A percentile compares a stretch with the other conserved stretches of the same genome.
Evolutionary conservation across 2,888 invertebrate species (phyloP).

Genomic region (Conchocele bisecta): DNA sequence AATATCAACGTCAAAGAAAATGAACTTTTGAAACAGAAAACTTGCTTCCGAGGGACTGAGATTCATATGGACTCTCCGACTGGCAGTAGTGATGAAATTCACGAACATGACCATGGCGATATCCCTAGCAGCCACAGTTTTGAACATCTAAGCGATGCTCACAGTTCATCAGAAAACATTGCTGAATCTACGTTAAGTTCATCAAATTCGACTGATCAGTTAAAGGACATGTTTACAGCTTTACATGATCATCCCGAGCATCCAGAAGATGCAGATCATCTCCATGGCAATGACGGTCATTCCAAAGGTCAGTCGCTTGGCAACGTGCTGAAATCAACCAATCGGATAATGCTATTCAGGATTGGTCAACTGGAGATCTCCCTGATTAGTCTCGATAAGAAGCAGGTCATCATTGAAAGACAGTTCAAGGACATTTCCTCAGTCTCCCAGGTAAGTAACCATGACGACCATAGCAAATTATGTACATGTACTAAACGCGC

Average conservation of each 20-base stretch:
- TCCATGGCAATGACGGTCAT: slow-evolving; percentile 35
- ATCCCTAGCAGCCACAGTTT: slow-evolving; percentile 31
- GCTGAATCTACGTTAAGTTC: slow-evolving; percentile 32
- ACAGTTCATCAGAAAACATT: slow-evolving; percentile 67
- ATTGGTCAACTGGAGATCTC: slow-evolving; percentile 93
- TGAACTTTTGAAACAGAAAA: slow-evolving; percentile 68
- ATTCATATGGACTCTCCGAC: slow-evolving; percentile 56
- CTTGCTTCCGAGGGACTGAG: slow-evolving; percentile 42
- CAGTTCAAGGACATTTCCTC: slow-evolving; percentile 94
- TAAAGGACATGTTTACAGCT: slow-evolving; percentile 49
- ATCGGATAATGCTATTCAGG: slow-evolving; percentile 96
- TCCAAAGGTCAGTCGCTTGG: slow-evolving; percentile 41
- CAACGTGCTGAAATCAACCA: slow-evolving; percentile 39
- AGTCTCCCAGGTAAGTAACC: slow-evolving; percentile 88
- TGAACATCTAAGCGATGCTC: slow-evolving; percentile 54
- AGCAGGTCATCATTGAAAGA: slow-evolving; percentile 93
- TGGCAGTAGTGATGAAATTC: slow-evolving; percentile 70
- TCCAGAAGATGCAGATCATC: slow-evolving; percentile 24
- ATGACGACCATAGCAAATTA: not conserved
- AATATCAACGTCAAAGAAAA: slow-evolving; percentile 75
- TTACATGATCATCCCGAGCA: slow-evolving; percentile 45
- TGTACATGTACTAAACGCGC: too few relatives aligned
- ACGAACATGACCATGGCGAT: slow-evolving; percentile 40
- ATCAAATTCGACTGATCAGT: slow-evolving; percentile 39
- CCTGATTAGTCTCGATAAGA: slow-evolving; percentile 95